phyloP scores from a whole-genome alignment of 2,113 vertebrate species.

The Carollia perspicillata region DNA sequence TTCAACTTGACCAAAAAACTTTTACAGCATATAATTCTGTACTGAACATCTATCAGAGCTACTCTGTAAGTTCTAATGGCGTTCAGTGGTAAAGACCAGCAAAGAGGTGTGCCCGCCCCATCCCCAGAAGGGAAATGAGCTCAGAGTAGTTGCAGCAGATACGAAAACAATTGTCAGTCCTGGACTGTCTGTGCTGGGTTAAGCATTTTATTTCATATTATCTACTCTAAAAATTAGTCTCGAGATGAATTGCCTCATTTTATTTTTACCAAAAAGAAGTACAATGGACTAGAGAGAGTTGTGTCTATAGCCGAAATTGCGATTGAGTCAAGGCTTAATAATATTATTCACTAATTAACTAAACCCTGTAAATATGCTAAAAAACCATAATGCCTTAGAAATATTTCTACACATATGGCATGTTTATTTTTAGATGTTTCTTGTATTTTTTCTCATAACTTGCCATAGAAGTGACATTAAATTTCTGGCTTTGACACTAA shows the following conservation, averaged over 20 bases:
- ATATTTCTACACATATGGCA: not conserved
- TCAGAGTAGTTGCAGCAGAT: not conserved
- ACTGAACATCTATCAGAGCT: not conserved
- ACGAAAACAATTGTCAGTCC: not conserved
- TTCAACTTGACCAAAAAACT: not conserved
- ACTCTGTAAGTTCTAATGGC: not conserved
- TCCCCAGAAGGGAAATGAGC: not conserved
- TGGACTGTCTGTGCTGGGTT: not conserved
- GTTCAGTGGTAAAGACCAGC: not conserved
- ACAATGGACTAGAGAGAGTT: not conserved
- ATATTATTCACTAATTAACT: not conserved
- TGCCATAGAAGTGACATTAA: not conserved
- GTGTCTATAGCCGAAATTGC: not conserved
- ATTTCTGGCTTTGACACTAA: conserved; percentile 27
- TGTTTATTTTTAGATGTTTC: conserved; percentile 30
- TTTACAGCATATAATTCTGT: not conserved
- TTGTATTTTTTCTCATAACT: not conserved
- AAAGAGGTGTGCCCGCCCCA: not conserved
- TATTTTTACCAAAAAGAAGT: not conserved
- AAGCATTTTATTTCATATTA: not conserved
- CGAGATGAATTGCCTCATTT: not conserved
- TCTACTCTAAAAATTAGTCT: not conserved
- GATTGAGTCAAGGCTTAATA: not conserved
- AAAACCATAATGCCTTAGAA: not conserved
- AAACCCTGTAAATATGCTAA: not conserved